Conservation (phyloP, 2,113 vertebrate species). For the Apodemus sylvaticus region DNA sequence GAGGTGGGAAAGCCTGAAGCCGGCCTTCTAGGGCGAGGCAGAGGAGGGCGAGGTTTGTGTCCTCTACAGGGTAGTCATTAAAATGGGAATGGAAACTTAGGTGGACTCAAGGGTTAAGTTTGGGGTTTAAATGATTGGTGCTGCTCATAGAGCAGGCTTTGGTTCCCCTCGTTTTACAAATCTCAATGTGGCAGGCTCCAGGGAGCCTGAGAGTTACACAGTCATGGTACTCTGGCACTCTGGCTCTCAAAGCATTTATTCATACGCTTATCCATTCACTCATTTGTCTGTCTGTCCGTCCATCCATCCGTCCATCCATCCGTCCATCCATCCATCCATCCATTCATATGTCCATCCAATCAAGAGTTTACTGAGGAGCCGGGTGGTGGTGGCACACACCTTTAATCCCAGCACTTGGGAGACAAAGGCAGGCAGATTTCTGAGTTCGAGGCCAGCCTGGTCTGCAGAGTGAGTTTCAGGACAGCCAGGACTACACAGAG, state of each 20-base stretch:
- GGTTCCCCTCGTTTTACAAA: neutral
- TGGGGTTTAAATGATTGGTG: fast-evolving
- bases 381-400: too few species aligned
- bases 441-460: too few species aligned
- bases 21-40: neutral
- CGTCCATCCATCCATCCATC: neutral
- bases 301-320: neutral
- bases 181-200: neutral
- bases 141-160: neutral
- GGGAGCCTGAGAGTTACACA: neutral
- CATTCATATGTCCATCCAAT: neutral
- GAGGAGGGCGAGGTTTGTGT: too few species aligned
- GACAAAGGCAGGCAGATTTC: too few species aligned
- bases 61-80: neutral
- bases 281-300: neutral
- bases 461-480: too few species aligned
- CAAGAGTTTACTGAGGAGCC: too few species aligned
- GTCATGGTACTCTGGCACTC: neutral
- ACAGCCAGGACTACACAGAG: too few species aligned
- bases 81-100: neutral
- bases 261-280: neutral
- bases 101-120: neutral
- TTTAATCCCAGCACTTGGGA: too few species aligned
- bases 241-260: neutral
- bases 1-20: neutral